These are phyloP conservation scores for Pinna nobilis DNA, from an alignment of 1,140 invertebrate species.

Conservation along the genomic window DNA sequence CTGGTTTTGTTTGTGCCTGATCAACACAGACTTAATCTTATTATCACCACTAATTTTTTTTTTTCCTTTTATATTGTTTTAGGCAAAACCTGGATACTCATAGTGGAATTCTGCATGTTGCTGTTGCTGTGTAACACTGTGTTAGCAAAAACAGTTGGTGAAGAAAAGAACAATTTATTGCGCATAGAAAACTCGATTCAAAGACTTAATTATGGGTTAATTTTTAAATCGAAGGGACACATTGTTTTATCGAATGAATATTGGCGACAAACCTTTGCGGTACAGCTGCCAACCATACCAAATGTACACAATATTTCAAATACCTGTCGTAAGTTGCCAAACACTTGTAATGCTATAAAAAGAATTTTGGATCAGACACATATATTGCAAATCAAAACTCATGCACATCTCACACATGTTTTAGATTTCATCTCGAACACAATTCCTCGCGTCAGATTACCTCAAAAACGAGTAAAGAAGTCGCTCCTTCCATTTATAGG, in stretches of 20 bases:
- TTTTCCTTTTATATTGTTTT: not conserved
- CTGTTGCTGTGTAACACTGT: not conserved
- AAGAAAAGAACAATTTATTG: not conserved
- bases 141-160: not conserved
- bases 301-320: not conserved
- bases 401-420: not conserved
- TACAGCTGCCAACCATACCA: not conserved
- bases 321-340: not conserved
- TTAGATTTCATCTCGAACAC: not conserved
- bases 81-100: not conserved
- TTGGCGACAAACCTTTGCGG: slow-evolving; percentile 7
- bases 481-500: slow-evolving; percentile 27
- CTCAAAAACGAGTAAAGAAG: not conserved
- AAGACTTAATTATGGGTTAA: not conserved
- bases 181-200: not conserved
- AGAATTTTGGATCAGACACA: not conserved
- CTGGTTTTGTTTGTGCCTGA: not conserved
- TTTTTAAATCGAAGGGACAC: not conserved
- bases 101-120: not conserved
- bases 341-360: not conserved
- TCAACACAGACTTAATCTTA: not conserved
- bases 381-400: not conserved
- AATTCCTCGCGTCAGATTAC: not conserved
- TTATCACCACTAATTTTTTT: slow-evolving; percentile 4
- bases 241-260: slow-evolving; percentile 7